Percentiles rank a stretch among this genome's conserved stretches.
Evolutionary conservation across 2,888 invertebrate species (phyloP).

Genomic region (Ceramica pisi): DNA sequence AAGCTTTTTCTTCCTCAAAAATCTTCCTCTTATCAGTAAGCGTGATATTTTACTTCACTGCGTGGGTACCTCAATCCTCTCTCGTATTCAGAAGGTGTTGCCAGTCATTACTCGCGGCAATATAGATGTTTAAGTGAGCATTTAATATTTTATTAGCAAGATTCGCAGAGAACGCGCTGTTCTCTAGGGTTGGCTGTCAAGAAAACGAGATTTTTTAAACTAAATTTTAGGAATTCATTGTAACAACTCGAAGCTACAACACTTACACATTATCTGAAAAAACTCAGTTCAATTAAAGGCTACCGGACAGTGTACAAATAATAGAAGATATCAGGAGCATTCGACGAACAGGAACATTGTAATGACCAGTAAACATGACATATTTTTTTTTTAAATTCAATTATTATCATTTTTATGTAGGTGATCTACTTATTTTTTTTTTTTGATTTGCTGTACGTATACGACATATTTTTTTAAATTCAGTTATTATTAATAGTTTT

Average conservation of each 20-base stretch:
- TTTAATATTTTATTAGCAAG: conserved; percentile 89
- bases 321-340: neutral
- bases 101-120: conserved; percentile 85
- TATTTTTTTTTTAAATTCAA: no score
- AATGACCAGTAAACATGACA: no score
- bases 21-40: conserved; percentile 45
- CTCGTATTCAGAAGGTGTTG: conserved; percentile 89
- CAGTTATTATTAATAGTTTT: no score
- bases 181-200: conserved; percentile 70
- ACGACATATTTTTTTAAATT: no score
- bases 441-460: no score
- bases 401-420: no score
- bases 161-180: conserved; percentile 77
- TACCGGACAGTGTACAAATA: neutral
- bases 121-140: conserved; percentile 87
- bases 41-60: conserved; percentile 43
- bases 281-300: neutral
- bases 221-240: neutral
- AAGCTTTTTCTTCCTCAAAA: conserved; percentile 7
- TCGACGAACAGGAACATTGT: neutral
- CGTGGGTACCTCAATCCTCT: conserved; percentile 65
- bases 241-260: no score
- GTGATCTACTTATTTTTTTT: no score
- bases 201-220: neutral
- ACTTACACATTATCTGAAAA: no score